Evolutionary conservation across 30 jellyfish, hydroid and myxozoan species (phyloP), one percentile per base, ranked within the genome.

Genomic region (Cassiopea xamachana): DNA sequence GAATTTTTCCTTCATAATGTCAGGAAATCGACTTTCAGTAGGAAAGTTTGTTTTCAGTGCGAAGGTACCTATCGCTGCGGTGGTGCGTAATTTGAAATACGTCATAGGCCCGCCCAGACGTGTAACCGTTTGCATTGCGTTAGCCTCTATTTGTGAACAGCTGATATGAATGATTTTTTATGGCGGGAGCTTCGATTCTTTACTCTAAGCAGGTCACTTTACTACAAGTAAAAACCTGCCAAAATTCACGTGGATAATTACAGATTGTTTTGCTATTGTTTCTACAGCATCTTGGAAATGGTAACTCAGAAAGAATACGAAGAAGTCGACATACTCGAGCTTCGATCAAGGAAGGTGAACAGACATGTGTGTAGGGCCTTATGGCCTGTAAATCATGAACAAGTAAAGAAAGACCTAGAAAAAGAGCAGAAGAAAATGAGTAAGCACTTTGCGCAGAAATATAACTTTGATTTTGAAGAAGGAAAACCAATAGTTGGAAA

Each of bases 311-410:
- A 71, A 70, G 85, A 73, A 2, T 51, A 43, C 73, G 92, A 73
- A 18, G 70, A 84, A 50, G 77, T 47, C 76, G 92, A 84, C 75
- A 84, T 84, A 45, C 80, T 84, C 44, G 92, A 84, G 55, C 86
- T 87, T 43, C 80, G 86, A 55, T 70, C 92, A 58, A 73, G 92
- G 84, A 84, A 73, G 61, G 92, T 84, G 78, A 92, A 48, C 71
- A 87, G 95, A 78, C 82, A 92, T 49, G 98, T 92, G 15, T 79
- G 92, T 44, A 90, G 98, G 48, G 75, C 89, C 73, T 78, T 92
- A 61, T 92, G 98, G 98, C 82, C 79, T 16, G 98, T 92, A 15
- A 90, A 92, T 73, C 98, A 92, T 86, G 93, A 75, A 2, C 90
- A 86, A 51, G 89, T 85, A 44, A 84, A 67, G 75, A 48, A 67